Evolutionary conservation across 2,113 vertebrate genomes (phyloP), one percentile per base, ranked within the genome.

Genomic region (Laticauda colubrina): DNA sequence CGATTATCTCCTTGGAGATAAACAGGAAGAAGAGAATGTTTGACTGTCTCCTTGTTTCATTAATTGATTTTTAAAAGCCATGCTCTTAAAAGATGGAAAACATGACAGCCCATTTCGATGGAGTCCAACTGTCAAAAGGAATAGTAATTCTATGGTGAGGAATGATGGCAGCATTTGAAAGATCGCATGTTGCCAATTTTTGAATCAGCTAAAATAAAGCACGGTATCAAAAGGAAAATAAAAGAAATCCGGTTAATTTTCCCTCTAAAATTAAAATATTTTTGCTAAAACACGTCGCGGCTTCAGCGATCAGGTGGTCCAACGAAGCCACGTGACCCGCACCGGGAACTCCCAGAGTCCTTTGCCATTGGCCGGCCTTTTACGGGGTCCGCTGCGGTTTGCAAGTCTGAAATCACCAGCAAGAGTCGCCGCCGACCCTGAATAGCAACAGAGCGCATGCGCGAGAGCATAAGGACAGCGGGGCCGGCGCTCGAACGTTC

Each of bases 261-360:
- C 3, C 24, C 15, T 39, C 15, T 39, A 81, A 39, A 75, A 75
- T 88, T 56, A 5, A 56, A 18, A 59, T 21, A 7, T 3, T 53
- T 88, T 69, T n/a, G 11, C 12, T n/a, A n/a, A 69, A 69, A 69
- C 10, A 5, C 29, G n/a, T 69, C 29, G 4, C 12, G 12, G 64
- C 12, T 69, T 5, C 29, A 9, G 18, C n/a, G 7, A 6, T 2
- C n/a, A 1, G n/a, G 2, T 2, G 8, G 8, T 9, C 34, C 5
- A 20, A 81, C 2, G 15, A 20, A 39, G 34, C 69, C 69, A 81
- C 34, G 69, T 81, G 69, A 81, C 18, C n/a, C 18, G 34, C 20
- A 39, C 34, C 21, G 69, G 69, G 18, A 39, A 2, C 69, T 81
- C 69, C 69, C 69, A 81, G 69, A 81, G 39, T 81, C 34, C 69